phyloP scores from a whole-genome alignment of 2,113 vertebrate genomes.

The Aplodontia rufa region DNA sequence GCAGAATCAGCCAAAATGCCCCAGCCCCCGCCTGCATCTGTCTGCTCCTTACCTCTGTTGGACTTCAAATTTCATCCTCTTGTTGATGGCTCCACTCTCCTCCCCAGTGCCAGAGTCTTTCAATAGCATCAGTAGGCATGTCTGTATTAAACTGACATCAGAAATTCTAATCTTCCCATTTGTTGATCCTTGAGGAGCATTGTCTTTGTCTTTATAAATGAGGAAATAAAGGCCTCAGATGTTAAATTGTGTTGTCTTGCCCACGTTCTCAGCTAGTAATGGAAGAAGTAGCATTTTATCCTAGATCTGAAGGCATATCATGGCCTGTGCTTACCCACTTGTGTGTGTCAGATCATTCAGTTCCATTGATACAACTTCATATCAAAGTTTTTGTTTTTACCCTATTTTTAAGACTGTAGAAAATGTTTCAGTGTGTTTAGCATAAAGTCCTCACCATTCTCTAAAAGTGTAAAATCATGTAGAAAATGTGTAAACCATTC shows the following conservation, averaged over 20 bases:
- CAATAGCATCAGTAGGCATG: no score
- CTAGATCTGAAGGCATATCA: not conserved
- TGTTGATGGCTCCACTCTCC: not conserved
- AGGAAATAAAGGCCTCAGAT: not conserved
- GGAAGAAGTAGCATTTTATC: not conserved
- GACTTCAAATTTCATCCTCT: not conserved
- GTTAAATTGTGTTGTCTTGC: not conserved
- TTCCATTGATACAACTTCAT: not conserved
- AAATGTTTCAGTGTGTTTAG: not conserved
- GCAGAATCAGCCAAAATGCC: not conserved
- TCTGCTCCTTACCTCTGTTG: no score
- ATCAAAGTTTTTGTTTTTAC: not conserved
- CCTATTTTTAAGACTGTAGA: not conserved
- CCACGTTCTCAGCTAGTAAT: not conserved
- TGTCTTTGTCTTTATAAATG: not conserved
- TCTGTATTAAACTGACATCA: not conserved
- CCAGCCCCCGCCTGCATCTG: no score
- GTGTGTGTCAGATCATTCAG: not conserved
- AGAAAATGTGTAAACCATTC: constrained; percentile 10
- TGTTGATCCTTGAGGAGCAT: not conserved
- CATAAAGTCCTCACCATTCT: not conserved
- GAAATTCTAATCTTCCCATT: not conserved
- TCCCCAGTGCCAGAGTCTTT: not conserved
- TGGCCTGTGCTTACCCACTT: not conserved
- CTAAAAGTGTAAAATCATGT: not conserved